phyloP scores from a whole-genome alignment of 2,797 vertebrate species.

The Galagoides demidoff region DNA sequence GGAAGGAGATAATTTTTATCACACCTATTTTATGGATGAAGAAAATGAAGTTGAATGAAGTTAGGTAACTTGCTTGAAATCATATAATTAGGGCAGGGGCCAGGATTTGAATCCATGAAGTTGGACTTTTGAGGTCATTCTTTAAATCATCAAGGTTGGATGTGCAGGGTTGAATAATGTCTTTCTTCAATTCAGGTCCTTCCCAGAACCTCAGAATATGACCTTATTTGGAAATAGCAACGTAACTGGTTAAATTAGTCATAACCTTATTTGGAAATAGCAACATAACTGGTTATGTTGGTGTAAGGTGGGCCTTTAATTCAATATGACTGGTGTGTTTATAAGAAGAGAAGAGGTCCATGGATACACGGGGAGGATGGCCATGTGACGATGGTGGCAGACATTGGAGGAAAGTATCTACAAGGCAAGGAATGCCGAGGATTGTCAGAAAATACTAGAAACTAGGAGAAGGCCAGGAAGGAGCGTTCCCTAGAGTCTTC shows the following conservation, averaged over 20 bases:
- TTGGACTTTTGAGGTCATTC: not conserved
- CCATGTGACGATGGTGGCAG: not conserved
- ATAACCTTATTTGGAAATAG: not conserved
- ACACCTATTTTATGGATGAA: not conserved
- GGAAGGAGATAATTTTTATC: not conserved
- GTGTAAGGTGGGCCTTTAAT: not conserved
- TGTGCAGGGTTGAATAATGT: not conserved
- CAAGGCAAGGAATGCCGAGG: not conserved
- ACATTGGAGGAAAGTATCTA: not conserved
- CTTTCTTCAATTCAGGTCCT: not conserved
- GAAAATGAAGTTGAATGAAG: not conserved
- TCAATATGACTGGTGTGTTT: not conserved
- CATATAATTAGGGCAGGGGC: not conserved
- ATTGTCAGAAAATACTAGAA: not conserved
- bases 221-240: not conserved
- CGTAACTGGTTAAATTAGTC: not conserved
- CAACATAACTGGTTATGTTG: not conserved
- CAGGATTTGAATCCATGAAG: not conserved
- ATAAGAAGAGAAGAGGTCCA: not conserved
- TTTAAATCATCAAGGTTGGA: not conserved
- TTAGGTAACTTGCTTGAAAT: not conserved
- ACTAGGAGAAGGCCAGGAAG: not conserved
- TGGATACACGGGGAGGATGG: fast-evolving
- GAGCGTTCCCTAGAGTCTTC: not conserved
- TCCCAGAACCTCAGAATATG: not conserved